Conservation (phyloP, 2,888 invertebrate species). For the Amphipoea oculea region DNA sequence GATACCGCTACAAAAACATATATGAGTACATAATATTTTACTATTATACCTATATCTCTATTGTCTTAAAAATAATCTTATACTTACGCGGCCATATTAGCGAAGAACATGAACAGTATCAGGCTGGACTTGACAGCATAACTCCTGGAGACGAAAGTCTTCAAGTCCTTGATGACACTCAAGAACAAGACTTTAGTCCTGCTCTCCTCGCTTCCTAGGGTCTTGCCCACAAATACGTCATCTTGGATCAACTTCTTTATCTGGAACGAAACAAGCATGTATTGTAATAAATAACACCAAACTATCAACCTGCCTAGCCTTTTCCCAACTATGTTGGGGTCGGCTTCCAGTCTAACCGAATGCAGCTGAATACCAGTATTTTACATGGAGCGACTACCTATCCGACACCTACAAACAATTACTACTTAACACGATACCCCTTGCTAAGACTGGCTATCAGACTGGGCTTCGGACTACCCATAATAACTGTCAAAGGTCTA, state of each 20-base stretch:
- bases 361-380: too few species aligned
- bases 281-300: background rate
- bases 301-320: background rate
- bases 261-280: slow-evolving; percentile 66
- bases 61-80: background rate
- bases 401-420: too few species aligned
- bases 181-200: slow-evolving; percentile 82
- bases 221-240: slow-evolving; percentile 80
- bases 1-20: too few species aligned
- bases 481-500: too few species aligned
- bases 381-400: too few species aligned
- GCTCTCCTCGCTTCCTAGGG: slow-evolving; percentile 78
- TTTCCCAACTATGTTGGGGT: too few species aligned
- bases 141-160: slow-evolving; percentile 82
- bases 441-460: too few species aligned
- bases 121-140: slow-evolving; percentile 84
- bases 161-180: slow-evolving; percentile 83
- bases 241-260: slow-evolving; percentile 85
- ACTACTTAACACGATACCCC: too few species aligned
- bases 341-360: background rate
- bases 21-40: background rate
- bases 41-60: background rate
- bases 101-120: slow-evolving; percentile 86
- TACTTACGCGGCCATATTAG: slow-evolving; percentile 89
- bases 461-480: too few species aligned